Percentiles rank a stretch among this genome's conserved stretches.
Evolutionary conservation across 2,113 vertebrate species (phyloP).

Genomic region (Dicerorhinus sumatrensis): DNA sequence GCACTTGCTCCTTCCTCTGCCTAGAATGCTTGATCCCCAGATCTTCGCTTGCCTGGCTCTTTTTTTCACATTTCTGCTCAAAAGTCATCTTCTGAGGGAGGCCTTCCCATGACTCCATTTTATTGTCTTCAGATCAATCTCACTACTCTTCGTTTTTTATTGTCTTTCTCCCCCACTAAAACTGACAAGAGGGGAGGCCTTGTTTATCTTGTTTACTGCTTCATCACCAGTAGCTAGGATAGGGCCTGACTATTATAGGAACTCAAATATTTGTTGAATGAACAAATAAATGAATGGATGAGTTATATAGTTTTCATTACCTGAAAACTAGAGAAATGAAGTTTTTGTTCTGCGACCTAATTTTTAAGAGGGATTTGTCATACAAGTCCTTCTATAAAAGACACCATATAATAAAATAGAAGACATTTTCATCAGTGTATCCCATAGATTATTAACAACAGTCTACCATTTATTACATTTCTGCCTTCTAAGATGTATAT

Average conservation of each 20-base stretch:
- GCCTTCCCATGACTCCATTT: not conserved
- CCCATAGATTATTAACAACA: not conserved
- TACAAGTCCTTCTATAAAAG: not conserved
- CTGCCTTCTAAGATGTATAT: not conserved
- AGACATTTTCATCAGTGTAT: not conserved
- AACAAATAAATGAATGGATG: not conserved
- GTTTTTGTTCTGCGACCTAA: not conserved
- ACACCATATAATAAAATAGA: not conserved
- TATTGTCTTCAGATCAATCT: not conserved
- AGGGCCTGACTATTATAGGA: not conserved
- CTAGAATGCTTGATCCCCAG: not conserved
- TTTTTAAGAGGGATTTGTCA: conserved; percentile 20
- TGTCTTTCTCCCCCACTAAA: not conserved
- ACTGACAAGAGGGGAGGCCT: not conserved
- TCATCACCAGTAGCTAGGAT: not conserved
- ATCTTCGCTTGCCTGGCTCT: not conserved
- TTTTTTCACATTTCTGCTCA: not conserved
- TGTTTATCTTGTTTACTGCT: not conserved
- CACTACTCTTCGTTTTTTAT: not conserved
- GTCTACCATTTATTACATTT: not conserved
- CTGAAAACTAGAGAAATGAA: not conserved
- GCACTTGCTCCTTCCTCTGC: not conserved
- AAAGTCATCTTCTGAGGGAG: not conserved
- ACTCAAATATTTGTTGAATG: not conserved
- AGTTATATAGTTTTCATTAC: not conserved